These are phyloP conservation scores for Cladorhizidae sp. DNA, from an alignment of 37 sponge, comb jelly and placozoan genomes.

Conservation along the genomic window DNA sequence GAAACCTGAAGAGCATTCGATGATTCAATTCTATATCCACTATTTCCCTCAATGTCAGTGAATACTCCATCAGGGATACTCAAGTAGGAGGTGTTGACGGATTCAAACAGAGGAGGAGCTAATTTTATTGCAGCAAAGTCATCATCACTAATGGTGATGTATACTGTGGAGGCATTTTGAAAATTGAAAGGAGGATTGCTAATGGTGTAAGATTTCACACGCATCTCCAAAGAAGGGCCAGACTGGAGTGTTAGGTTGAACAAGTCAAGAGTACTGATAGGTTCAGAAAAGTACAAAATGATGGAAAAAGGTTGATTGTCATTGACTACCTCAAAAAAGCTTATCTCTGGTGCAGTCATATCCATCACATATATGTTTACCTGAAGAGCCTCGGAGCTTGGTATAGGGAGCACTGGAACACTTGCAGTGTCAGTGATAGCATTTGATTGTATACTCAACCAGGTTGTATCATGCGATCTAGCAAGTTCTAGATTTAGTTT, in stretches of 20 bases:
- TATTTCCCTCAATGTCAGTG: slow-evolving; percentile 70
- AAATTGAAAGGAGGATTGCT: slow-evolving; percentile 50
- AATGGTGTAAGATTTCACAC: slow-evolving; percentile 46
- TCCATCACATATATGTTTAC: slow-evolving; percentile 51
- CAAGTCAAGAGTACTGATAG: slow-evolving; percentile 63
- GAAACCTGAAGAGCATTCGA: slow-evolving; percentile 56
- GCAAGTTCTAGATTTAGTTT: slow-evolving; percentile 58
- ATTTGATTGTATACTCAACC: slow-evolving; percentile 39
- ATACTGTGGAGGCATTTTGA: slow-evolving; percentile 37
- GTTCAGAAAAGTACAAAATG: slow-evolving; percentile 67
- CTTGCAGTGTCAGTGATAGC: slow-evolving; percentile 75
- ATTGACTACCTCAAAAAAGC: slow-evolving; percentile 52
- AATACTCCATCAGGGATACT: slow-evolving; percentile 54
- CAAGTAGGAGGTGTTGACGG: slow-evolving; percentile 68
- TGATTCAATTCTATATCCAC: slow-evolving; percentile 39
- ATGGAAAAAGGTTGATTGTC: slow-evolving; percentile 68
- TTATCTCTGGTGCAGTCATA: slow-evolving; percentile 36
- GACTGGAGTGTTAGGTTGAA: slow-evolving; percentile 74
- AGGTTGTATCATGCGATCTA: slow-evolving; percentile 35
- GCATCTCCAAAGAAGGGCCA: neutral
- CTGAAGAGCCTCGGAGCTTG: slow-evolving; percentile 12
- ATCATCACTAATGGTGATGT: slow-evolving; percentile 59
- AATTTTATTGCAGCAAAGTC: slow-evolving; percentile 77
- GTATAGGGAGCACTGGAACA: slow-evolving; percentile 20
- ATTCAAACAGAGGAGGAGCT: slow-evolving; percentile 59